A percentile compares a stretch with the other conserved stretches of the same genome.
These are phyloP conservation scores for Garrulus glandarius DNA, from an alignment of 2,797 vertebrate genomes.

Conservation along the genomic window DNA sequence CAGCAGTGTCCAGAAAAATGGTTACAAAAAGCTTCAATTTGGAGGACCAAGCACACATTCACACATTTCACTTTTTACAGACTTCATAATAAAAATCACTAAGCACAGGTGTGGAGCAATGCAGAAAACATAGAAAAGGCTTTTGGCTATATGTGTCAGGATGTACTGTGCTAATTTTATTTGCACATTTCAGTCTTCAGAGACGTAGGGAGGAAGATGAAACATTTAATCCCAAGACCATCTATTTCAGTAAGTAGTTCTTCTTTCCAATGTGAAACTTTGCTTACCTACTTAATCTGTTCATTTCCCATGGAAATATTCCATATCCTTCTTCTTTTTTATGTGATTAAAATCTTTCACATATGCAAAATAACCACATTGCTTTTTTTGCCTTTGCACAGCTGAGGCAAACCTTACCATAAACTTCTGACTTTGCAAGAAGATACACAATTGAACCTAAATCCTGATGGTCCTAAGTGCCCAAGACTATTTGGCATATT, in stretches of 20 bases:
- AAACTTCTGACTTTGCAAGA: not conserved
- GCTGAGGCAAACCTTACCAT: not conserved
- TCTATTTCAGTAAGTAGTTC: not conserved
- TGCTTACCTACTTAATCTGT: not conserved
- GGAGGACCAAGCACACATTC: not conserved
- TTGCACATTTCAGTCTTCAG: not conserved
- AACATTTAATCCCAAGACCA: not conserved
- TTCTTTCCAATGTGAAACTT: not conserved
- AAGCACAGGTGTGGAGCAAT: not conserved
- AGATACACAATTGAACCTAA: not conserved
- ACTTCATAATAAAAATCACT: not conserved
- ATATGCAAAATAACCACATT: not conserved
- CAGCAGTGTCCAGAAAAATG: not conserved
- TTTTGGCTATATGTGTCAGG: not conserved
- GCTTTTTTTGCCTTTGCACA: not conserved
- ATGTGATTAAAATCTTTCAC: not conserved
- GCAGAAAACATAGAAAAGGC: not conserved
- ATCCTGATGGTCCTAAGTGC: not conserved
- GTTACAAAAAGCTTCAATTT: accelerated
- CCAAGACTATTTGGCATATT: not conserved
- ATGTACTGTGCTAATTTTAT: not conserved
- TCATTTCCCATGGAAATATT: not conserved
- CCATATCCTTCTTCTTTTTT: not conserved
- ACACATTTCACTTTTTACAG: not conserved
- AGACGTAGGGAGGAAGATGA: not conserved